These are phyloP conservation scores for Xyliphius kryptos DNA, from an alignment of 2,113 vertebrate genomes.

Conservation along the genomic window DNA sequence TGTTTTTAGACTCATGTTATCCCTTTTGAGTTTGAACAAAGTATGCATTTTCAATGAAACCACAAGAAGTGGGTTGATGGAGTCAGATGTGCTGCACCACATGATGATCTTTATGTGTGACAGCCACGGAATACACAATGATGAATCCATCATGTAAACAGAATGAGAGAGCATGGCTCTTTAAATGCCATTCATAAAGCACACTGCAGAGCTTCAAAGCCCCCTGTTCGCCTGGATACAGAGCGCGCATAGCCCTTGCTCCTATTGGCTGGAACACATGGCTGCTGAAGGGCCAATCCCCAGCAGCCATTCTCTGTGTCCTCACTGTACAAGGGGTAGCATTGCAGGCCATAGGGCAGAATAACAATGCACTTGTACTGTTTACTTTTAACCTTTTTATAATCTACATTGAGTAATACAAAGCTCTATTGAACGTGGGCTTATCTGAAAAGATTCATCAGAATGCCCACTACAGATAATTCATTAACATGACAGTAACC, in stretches of 20 bases:
- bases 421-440: constrained; percentile 1
- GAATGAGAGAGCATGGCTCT: constrained; percentile 26
- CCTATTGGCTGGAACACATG: constrained; percentile 33
- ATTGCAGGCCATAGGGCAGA: constrained; percentile 31
- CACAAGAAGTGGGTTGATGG: neutral
- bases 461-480: neutral
- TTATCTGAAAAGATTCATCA: neutral
- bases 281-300: constrained; percentile 43
- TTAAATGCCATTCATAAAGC: constrained; percentile 49
- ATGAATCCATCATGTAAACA: constrained; percentile 16
- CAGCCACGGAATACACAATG: constrained; percentile 9
- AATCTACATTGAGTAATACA: constrained; percentile 20
- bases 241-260: constrained; percentile 30
- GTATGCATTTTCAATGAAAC: neutral
- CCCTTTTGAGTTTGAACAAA: neutral
- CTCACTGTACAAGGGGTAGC: constrained; percentile 37
- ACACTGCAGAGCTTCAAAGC: constrained; percentile 32
- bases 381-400: constrained; percentile 31
- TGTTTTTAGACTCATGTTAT: neutral
- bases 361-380: constrained; percentile 29
- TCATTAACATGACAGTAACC: too few species aligned
- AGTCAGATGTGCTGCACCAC: neutral
- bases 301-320: constrained; percentile 18
- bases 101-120: constrained; percentile 1
- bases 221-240: constrained; percentile 51